Percentiles rank a stretch among this genome's conserved stretches.
These are phyloP conservation scores for Microctenopoma steveboyesi DNA, from an alignment of 2,797 vertebrate genomes.

Conservation along the genomic window DNA sequence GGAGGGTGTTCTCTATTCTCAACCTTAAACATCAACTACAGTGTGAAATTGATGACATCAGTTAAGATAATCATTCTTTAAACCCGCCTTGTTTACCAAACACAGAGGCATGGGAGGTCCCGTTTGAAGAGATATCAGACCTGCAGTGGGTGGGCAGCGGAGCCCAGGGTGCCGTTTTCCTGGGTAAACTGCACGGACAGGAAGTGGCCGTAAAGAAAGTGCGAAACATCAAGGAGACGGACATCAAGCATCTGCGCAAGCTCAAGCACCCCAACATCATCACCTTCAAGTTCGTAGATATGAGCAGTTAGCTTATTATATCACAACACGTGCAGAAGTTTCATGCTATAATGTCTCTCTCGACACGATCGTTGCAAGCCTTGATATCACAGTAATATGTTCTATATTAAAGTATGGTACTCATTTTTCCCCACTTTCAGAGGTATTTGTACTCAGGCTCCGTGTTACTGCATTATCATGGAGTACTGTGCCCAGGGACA, in stretches of 20 bases:
- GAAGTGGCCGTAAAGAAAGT: constrained; percentile 98
- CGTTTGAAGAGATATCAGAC: constrained; percentile 97
- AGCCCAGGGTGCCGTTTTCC: constrained; percentile 94
- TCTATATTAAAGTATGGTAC: neutral
- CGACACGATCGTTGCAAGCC: too few species aligned
- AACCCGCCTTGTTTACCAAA: constrained; percentile 22
- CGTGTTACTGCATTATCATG: constrained; percentile 98
- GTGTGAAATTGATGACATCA: neutral
- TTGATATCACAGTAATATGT: neutral
- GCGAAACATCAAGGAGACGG: constrained; percentile 94
- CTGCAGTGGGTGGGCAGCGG: constrained; percentile 98
- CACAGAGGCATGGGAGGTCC: constrained; percentile 93
- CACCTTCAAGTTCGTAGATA: constrained; percentile 90
- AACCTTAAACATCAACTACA: neutral
- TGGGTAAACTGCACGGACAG: constrained; percentile 93
- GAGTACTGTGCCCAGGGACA: constrained; percentile 99
- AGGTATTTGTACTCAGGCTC: constrained; percentile 97
- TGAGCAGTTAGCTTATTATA: neutral
- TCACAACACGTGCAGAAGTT: neutral
- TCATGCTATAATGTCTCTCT: too few species aligned
- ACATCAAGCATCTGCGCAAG: constrained; percentile 96
- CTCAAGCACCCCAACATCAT: constrained; percentile 97
- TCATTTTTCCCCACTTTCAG: constrained; percentile 69
- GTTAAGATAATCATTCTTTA: neutral
- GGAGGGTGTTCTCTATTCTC: too few species aligned